These are phyloP conservation scores for Choristoneura fumiferana DNA, from an alignment of 1,140 invertebrate genomes.

Conservation along the genomic window DNA sequence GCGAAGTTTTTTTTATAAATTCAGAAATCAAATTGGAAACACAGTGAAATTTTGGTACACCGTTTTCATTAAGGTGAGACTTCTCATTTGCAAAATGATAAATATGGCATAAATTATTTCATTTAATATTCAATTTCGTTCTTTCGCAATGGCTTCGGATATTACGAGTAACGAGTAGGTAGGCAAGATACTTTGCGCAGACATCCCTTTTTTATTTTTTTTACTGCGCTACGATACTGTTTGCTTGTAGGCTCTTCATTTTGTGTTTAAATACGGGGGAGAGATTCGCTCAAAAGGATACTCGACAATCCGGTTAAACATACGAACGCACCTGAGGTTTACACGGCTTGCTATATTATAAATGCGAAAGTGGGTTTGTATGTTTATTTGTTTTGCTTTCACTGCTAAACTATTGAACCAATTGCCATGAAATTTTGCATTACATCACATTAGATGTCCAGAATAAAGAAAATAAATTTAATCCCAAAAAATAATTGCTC, in stretches of 20 bases:
- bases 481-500: too few relatives aligned
- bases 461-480: too few relatives aligned
- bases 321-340: constrained; percentile 43
- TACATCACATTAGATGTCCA: too few relatives aligned
- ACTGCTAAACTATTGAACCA: too few relatives aligned
- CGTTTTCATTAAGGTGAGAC: constrained; percentile 75
- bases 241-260: constrained; percentile 71
- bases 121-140: constrained; percentile 78
- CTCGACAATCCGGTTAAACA: constrained; percentile 60
- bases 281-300: constrained; percentile 65
- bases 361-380: too few relatives aligned
- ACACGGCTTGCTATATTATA: constrained; percentile 13
- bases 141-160: constrained; percentile 60
- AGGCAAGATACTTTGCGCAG: constrained; percentile 53
- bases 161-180: constrained; percentile 57
- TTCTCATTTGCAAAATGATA: constrained; percentile 77
- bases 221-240: constrained; percentile 64
- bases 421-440: too few relatives aligned
- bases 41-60: constrained; percentile 45
- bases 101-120: constrained; percentile 79
- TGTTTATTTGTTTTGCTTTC: too few relatives aligned
- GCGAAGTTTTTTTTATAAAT: background rate
- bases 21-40: constrained; percentile 2
- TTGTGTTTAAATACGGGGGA: constrained; percentile 71
- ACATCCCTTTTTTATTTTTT: constrained; percentile 72